These are phyloP conservation scores for Gymnopithys bicolor DNA, from an alignment of 2,797 vertebrate species.

Conservation along the genomic window DNA sequence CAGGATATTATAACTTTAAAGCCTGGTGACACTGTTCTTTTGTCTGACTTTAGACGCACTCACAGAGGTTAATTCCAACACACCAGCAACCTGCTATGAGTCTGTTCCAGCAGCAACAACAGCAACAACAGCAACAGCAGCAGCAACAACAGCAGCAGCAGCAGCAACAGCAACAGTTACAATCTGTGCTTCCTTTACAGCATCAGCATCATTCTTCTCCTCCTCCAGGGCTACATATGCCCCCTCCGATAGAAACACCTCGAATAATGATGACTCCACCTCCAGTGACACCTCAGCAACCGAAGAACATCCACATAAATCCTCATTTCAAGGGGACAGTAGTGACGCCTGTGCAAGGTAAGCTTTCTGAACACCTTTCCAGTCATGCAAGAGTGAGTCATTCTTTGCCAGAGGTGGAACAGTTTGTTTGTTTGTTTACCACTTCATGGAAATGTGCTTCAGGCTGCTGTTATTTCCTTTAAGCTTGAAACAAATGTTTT, in stretches of 20 bases:
- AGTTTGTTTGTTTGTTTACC: neutral
- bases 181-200: constrained; percentile 90
- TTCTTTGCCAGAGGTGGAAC: neutral
- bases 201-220: constrained; percentile 86
- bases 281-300: constrained; percentile 84
- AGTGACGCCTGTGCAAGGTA: constrained; percentile 91
- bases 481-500: constrained; percentile 35
- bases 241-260: constrained; percentile 86
- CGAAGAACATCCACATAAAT: constrained; percentile 99
- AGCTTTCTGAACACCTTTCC: neutral
- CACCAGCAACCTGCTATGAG: constrained; percentile 79
- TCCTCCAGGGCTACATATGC: constrained; percentile 78
- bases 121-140: constrained; percentile 82
- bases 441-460: neutral
- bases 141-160: constrained; percentile 80
- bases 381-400: neutral
- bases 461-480: neutral
- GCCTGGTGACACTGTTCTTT: constrained; percentile 43
- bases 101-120: constrained; percentile 81
- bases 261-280: constrained; percentile 87
- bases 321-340: constrained; percentile 96
- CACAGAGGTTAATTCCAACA: constrained; percentile 77
- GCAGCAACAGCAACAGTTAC: constrained; percentile 82
- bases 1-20: constrained; percentile 17
- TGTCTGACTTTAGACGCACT: constrained; percentile 75